Conservation (phyloP, 2,797 vertebrate genomes). For the Microcaecilia unicolor region DNA sequence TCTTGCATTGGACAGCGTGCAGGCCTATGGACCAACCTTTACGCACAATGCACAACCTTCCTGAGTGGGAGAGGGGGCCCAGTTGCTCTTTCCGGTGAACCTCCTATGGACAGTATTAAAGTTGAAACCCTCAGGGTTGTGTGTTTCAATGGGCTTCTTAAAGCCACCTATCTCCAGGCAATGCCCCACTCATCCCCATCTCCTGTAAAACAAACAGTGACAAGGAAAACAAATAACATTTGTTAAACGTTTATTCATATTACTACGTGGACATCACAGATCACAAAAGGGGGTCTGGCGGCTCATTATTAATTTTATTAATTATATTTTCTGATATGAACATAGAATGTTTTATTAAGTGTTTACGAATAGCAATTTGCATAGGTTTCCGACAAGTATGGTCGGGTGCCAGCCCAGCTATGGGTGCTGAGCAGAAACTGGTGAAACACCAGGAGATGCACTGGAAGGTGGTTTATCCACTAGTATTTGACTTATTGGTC, state of each 20-base stretch:
- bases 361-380: conserved; percentile 12
- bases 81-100: neutral
- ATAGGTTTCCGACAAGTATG: too few species aligned
- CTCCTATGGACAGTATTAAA: neutral
- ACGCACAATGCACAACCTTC: neutral
- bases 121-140: too few species aligned
- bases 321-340: conserved; percentile 59
- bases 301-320: conserved; percentile 56
- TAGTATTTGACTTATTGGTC: too few species aligned
- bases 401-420: too few species aligned
- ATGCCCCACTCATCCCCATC: too few species aligned
- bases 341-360: conserved; percentile 41
- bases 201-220: conserved; percentile 9
- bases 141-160: too few species aligned
- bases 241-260: conserved; percentile 17
- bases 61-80: conserved; percentile 4
- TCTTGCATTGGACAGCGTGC: neutral
- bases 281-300: conserved; percentile 52
- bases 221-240: conserved; percentile 23
- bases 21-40: conserved; percentile 10
- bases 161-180: too few species aligned
- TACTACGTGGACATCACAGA: conserved; percentile 43
- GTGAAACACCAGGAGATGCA: too few species aligned
- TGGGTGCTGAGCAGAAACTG: too few species aligned
- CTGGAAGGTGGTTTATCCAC: too few species aligned